Base-by-base conservation (phyloP, 2,113 vertebrate genomes). In the Eulemur rufifrons region DNA sequence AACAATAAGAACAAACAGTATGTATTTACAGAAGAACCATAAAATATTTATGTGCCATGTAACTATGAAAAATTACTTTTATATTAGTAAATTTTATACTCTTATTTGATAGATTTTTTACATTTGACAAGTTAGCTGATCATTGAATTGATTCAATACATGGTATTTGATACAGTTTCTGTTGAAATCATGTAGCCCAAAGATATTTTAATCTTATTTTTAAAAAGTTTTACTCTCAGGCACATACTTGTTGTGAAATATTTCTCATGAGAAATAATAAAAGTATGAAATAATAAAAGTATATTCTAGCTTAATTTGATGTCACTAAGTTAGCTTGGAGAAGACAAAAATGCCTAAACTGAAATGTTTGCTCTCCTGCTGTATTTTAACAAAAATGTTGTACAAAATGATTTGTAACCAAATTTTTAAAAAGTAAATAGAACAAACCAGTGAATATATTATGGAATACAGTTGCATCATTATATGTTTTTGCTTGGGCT, bases 251-350 rank as follows among this genome's bases (percentile, higher is more conserved):
- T 37, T 88, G 42, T 95, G 42, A 82, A 78, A 78, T 89, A 73
- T 18, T 74, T 5, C 52, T 95, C 23, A 21, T 59, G 50, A 86
- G 76, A 86, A 93, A 92, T 74, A 45, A 52, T 69, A 80, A 50
- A 50, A 50, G 50, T 50, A 50, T 50, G 14, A 50, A 50, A 50
- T 50, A 50, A 4, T 21, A 32, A 86, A 88, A n/a, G 50, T 32
- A 8, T 95, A 95, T 82, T 91, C 71, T 91, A 74, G 61, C 76
- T 96, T 95, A 94, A 73, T 45, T 37, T 94, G 85, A 76, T 81
- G 23, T 84, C 14, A 20, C 39, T n/a, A 4, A 86, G 47, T 94
- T 95, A 84, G 20, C 20, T 0, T 5, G 64, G 93, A 87, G 89
- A 80, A 5, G 47, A 52, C 39, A 37, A 14, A 45, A 74, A 68